phyloP scores from a whole-genome alignment of 1,140 invertebrate species.

The Caenorhabditis latens region DNA sequence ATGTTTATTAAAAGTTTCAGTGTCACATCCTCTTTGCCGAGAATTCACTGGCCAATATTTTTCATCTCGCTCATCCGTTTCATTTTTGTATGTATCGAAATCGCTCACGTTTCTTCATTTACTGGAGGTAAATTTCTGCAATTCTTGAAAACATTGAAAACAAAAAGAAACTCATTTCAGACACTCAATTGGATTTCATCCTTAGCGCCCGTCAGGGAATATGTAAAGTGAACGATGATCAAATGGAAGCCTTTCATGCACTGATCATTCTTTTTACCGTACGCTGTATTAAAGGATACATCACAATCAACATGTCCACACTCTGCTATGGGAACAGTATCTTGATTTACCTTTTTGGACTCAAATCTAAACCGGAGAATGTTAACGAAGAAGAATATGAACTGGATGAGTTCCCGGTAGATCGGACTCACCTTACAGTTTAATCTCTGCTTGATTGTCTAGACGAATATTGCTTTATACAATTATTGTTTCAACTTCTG shows the following conservation, averaged over 20 bases:
- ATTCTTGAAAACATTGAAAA: too few relatives aligned
- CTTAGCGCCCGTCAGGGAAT: background rate
- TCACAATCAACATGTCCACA: background rate
- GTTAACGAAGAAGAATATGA: background rate
- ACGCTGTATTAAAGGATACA: background rate
- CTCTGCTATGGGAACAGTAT: background rate
- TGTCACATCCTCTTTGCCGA: background rate
- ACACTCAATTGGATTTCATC: slow-evolving; percentile 25
- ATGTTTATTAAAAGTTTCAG: background rate
- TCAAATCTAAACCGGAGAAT: background rate
- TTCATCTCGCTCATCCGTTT: background rate
- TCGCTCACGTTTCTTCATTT: slow-evolving; percentile 10
- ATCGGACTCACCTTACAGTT: background rate
- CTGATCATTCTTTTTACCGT: background rate
- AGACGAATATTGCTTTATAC: too few relatives aligned
- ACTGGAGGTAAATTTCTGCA: background rate
- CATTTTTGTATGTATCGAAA: background rate
- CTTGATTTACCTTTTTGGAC: background rate
- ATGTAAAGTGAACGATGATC: background rate
- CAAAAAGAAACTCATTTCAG: background rate
- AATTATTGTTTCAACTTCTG: too few relatives aligned
- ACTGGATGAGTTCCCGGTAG: background rate
- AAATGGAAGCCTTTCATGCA: background rate
- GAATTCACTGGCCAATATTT: background rate
- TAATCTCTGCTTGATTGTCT: background rate